Evolutionary conservation across 1,140 invertebrate genomes (phyloP).

Genomic region (Cydia pomonella): DNA sequence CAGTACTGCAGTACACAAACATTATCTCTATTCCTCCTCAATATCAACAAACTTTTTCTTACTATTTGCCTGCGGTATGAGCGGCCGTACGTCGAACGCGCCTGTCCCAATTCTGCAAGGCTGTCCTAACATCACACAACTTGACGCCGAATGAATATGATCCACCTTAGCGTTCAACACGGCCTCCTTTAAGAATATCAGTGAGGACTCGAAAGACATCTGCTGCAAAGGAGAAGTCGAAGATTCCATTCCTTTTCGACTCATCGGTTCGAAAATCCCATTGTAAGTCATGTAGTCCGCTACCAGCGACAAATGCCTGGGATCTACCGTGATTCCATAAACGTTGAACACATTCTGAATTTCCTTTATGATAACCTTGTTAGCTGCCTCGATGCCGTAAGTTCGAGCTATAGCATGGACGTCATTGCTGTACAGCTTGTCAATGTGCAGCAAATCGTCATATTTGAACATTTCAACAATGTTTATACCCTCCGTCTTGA

Average conservation of each 20-base stretch:
- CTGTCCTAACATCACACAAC: conserved; percentile 93
- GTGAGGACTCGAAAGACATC: conserved; percentile 98
- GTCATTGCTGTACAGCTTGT: conserved; percentile 95
- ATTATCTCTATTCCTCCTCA: neutral
- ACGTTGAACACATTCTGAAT: conserved; percentile 96
- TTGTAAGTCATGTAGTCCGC: conserved; percentile 99
- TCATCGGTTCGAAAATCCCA: conserved; percentile 94
- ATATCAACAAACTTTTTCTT: conserved; percentile 10
- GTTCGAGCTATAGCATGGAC: conserved; percentile 93
- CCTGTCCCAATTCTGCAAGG: conserved; percentile 93
- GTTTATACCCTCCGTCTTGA: conserved; percentile 98
- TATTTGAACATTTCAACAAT: conserved; percentile 94
- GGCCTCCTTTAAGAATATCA: conserved; percentile 92
- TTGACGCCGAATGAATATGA: conserved; percentile 91
- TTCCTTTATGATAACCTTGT: conserved; percentile 93
- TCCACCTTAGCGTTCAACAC: conserved; percentile 87
- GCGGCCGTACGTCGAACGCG: conserved; percentile 81
- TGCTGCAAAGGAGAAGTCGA: conserved; percentile 96
- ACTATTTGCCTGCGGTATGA: conserved; percentile 43
- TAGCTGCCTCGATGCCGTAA: conserved; percentile 98
- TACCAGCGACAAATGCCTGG: conserved; percentile 94
- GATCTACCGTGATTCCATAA: conserved; percentile 97
- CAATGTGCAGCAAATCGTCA: conserved; percentile 90
- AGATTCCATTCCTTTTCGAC: conserved; percentile 92
- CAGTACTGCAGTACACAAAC: neutral